Evolutionary conservation across 2,888 invertebrate genomes (phyloP), one percentile per base, ranked within the genome.

Genomic region (Trachelus troglodyta): DNA sequence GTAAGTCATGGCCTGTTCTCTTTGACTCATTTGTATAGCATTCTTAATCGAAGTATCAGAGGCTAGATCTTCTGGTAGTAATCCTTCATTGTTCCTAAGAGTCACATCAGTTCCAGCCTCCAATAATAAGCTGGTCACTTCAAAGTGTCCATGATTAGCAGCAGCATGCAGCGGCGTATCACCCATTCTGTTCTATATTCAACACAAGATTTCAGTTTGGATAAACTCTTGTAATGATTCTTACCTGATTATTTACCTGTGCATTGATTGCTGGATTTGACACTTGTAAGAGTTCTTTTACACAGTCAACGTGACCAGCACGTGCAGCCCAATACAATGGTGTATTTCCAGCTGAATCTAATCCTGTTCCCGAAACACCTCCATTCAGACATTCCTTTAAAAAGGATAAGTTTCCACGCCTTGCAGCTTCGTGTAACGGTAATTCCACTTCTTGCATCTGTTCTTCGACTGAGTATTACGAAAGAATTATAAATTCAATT

Each of bases 271-370:
- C 87, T 78, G 89, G 84, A 85, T 92, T 93, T 12, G 92, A 90
- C 12, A 71, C 74, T 73, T 88, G 86, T n/a, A 95, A 88, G 23
- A 95, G 89, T 75, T 92, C 90, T 79, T 91, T 87, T 3, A 94
- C 90, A 83, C 94, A 94, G 23, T 93, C 93, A 30, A 93, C 83
- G 85, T 95, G 94, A 3, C 95, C 95, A 56, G 93, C 93, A 86
- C 94, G 93, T n/a, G 94, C 91, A 33, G 94, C 94, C 94, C 95
- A 95, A 87, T 94, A 94, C 11, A 95, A 87, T 9, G 95, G 93
- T n/a, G 94, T 95, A 75, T 94, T 94, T 9, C 94, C 94, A 37
- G 94, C 93, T 83, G 94, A 93, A 89, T 95, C 95, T 82, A 95
- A 89, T 69, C 94, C 93, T 84, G 95, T 94, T 23, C 94, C 93